A percentile compares a stretch with the other conserved stretches of the same genome.
Conservation (phyloP, 2,113 vertebrate genomes). For the Trichechus manatus region DNA sequence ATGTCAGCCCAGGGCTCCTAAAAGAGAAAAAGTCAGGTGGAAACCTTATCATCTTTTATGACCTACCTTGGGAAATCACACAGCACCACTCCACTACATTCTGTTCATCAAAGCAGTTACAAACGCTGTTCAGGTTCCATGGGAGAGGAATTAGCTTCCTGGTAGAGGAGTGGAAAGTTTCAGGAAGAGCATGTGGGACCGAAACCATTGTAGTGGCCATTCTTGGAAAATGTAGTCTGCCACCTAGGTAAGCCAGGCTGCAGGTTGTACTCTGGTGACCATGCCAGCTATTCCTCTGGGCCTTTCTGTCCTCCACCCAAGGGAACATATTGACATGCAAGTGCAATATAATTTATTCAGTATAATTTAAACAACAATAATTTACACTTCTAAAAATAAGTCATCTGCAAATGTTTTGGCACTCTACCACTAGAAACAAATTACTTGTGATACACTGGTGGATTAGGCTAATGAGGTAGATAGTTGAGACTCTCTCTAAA, state of each 20-base stretch:
- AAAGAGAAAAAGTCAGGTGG: not conserved
- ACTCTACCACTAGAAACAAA: conserved; percentile 41
- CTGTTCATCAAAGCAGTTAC: not conserved
- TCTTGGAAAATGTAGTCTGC: conserved; percentile 44
- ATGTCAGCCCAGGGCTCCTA: not conserved
- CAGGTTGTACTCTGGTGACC: not conserved
- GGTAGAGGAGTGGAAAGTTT: conserved; percentile 40
- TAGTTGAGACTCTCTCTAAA: not conserved
- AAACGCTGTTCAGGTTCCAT: not conserved
- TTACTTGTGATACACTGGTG: not conserved
- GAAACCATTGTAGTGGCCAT: not conserved
- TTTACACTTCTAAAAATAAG: conserved; percentile 30
- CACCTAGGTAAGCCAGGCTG: not conserved
- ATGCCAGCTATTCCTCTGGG: not conserved
- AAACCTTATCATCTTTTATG: conserved; percentile 35
- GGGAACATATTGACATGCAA: conserved; percentile 39
- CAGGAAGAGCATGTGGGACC: not conserved
- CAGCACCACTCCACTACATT: not conserved
- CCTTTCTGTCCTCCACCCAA: conserved; percentile 34
- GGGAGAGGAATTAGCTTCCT: not conserved
- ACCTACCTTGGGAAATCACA: conserved; percentile 8
- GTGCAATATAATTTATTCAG: conserved; percentile 55
- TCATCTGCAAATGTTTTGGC: conserved; percentile 46
- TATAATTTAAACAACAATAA: conserved; percentile 58
- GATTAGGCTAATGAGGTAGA: conserved; percentile 8